phyloP scores from a whole-genome alignment of 2,797 vertebrate genomes.

The Clarias pachynema region DNA sequence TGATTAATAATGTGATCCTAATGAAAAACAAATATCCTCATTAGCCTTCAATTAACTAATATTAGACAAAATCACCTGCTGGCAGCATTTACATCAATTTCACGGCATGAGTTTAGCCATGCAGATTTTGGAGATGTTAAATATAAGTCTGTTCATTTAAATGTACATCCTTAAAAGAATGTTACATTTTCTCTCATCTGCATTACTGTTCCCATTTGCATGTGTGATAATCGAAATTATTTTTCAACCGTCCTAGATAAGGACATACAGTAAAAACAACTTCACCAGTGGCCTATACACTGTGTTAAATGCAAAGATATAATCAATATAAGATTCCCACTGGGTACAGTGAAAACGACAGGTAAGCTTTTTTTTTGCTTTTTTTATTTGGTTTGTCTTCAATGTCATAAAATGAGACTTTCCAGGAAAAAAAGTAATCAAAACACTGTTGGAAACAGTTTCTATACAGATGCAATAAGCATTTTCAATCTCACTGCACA shows the following conservation, averaged over 20 bases:
- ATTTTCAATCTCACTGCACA: slow-evolving; percentile 10
- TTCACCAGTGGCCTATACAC: slow-evolving; percentile 4
- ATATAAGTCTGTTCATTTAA: not conserved
- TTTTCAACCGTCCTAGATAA: slow-evolving; percentile 49
- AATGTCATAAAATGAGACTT: slow-evolving; percentile 28
- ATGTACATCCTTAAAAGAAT: not conserved
- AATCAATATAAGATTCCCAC: slow-evolving; percentile 43
- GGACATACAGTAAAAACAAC: slow-evolving; percentile 22
- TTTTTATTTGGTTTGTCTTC: slow-evolving; percentile 32
- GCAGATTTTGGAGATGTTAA: not conserved
- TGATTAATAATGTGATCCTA: slow-evolving; percentile 29
- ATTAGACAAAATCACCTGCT: slow-evolving; percentile 17
- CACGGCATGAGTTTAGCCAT: not conserved
- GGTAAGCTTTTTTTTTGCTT: not conserved
- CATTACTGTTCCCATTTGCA: slow-evolving; percentile 42
- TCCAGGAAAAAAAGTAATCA: slow-evolving; percentile 3
- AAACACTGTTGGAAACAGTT: not conserved
- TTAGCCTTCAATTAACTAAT: slow-evolving; percentile 12
- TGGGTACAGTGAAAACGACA: slow-evolving; percentile 38
- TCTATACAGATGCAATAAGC: not conserved
- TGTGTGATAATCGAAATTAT: slow-evolving; percentile 48
- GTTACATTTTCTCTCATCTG: slow-evolving; percentile 29
- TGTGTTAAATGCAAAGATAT: slow-evolving; percentile 43
- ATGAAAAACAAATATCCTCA: slow-evolving; percentile 5
- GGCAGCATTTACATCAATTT: not conserved